Evolutionary conservation across 2,113 vertebrate species (phyloP), one percentile per base, ranked within the genome.

Genomic region (Salvelinus alpinus): DNA sequence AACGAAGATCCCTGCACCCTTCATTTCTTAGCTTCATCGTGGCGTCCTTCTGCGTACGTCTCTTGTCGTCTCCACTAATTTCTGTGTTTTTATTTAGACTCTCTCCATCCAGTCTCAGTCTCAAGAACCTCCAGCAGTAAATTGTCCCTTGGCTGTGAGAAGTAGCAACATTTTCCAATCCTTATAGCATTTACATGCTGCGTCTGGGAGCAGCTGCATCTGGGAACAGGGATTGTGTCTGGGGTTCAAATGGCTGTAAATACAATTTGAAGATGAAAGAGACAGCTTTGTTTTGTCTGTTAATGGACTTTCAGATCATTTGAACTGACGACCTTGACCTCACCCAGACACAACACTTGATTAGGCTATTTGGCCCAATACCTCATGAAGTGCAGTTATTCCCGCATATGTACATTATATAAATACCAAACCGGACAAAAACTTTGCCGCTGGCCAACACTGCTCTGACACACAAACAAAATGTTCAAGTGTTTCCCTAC

Each of bases 111-210:
- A 64, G n/a, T 54, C 11, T 13, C 51, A 54, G 16, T 16, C 51
- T 54, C 16, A 34, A 54, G 51, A 18, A 14, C 24, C 27, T 65
- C 14, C 64, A 65, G 22, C 64, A 25, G 11, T 29, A 65, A 65
- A 65, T 65, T 29, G 3, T 65, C 25, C 22, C 64, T 65, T 65
- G 64, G 64, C 64, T 65, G 64, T 65, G 14, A 38, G 38, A 66
- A 66, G 27, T 66, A 13, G 24, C 11, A 27, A 27, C 13, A 25
- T 27, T 25, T 64, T 27, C 27, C 31, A 16, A 66, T 16, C 27
- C 27, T 66, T 29, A 24, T 20, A 31, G 14, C 13, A 31, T 29
- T 31, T 14, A 66, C 64, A 66, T 29, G 4, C 14, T 20, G 64
- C 4, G 11, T 27, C 4, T 18, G 54, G 13, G 54, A 57, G 5